These are phyloP conservation scores for Nasua narica DNA, from an alignment of 2,797 vertebrate genomes.

Conservation along the genomic window DNA sequence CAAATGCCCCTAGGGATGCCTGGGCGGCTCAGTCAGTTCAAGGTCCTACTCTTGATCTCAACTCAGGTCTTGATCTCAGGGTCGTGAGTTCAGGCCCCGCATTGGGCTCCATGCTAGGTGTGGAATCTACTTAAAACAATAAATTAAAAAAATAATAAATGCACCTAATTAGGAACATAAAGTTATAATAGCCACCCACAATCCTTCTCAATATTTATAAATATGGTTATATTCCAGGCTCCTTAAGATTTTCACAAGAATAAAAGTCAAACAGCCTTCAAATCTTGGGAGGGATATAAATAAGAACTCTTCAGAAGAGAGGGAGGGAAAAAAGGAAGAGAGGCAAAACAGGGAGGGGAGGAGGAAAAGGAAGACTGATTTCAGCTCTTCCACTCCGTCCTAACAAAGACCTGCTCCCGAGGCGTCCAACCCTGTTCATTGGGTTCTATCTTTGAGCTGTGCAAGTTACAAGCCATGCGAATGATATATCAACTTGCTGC, in stretches of 20 bases:
- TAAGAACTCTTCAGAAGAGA: not conserved
- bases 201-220: constrained; percentile 51
- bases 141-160: not conserved
- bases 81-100: not conserved
- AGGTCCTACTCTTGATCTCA: not conserved
- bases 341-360: not conserved
- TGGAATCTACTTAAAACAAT: not conserved
- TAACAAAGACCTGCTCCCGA: not conserved
- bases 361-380: not conserved
- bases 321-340: not conserved
- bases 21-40: not conserved
- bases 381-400: not conserved
- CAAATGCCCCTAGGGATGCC: not conserved
- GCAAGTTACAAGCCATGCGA: constrained; percentile 59
- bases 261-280: constrained; percentile 27
- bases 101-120: not conserved
- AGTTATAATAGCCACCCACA: not conserved
- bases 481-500: constrained; percentile 26
- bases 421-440: not conserved
- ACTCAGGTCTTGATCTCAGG: not conserved
- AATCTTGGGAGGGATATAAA: not conserved
- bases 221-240: not conserved
- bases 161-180: not conserved
- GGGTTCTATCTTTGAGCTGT: not conserved
- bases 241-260: not conserved